Evolutionary conservation across 2,797 vertebrate genomes (phyloP).

Genomic region (Taeniopygia guttata): DNA sequence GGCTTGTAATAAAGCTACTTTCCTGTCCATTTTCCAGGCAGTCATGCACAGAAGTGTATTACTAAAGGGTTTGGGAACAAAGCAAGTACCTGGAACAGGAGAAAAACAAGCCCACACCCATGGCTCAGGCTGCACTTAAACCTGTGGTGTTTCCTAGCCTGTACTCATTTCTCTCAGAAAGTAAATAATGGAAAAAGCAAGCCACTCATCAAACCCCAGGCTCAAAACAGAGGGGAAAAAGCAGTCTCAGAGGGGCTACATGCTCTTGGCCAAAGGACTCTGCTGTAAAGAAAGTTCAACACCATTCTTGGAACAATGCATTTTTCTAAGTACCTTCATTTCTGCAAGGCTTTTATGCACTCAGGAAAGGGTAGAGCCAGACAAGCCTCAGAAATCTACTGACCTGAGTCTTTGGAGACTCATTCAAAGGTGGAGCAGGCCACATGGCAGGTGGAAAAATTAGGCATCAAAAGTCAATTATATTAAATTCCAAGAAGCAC

Average conservation of each 20-base stretch:
- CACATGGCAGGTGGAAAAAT: not conserved
- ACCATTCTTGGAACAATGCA: not conserved
- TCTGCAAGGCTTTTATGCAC: not conserved
- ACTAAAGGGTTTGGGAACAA: not conserved
- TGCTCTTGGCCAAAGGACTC: not conserved
- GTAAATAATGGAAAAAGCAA: not conserved
- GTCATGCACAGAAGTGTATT: rapidly evolving
- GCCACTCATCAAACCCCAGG: not conserved
- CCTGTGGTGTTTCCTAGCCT: not conserved
- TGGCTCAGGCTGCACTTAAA: not conserved
- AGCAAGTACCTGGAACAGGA: not conserved
- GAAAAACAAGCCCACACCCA: not conserved
- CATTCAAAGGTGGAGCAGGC: not conserved
- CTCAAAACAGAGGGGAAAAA: not conserved
- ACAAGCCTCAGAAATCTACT: not conserved
- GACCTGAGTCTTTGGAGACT: not conserved
- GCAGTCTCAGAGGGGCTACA: not conserved
- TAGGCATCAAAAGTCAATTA: not conserved
- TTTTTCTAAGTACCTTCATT: not conserved
- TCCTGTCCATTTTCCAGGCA: not conserved
- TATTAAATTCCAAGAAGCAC: not conserved
- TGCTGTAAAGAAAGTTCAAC: not conserved
- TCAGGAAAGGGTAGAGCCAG: conserved; percentile 6
- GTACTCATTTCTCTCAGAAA: not conserved
- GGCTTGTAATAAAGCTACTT: not conserved